Percentiles rank a stretch among this genome's conserved stretches.
phyloP scores from a whole-genome alignment of 2,113 vertebrate species.

The Ramphastos sulfuratus region DNA sequence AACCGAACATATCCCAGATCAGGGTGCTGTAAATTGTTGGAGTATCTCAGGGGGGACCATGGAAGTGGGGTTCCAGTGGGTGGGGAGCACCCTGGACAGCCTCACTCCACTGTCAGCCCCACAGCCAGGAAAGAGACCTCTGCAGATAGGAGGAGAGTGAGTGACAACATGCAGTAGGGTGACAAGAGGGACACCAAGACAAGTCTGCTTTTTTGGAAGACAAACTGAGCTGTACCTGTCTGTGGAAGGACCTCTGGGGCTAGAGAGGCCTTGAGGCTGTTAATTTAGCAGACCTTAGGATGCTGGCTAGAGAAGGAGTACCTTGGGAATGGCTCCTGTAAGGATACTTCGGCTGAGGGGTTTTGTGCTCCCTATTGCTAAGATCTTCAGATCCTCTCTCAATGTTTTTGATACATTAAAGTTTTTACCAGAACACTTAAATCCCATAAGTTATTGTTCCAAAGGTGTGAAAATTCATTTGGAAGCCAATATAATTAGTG shows the following conservation, averaged over 20 bases:
- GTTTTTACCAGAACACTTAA: neutral
- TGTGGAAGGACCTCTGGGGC: neutral
- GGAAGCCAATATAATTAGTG: neutral
- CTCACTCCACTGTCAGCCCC: accelerated
- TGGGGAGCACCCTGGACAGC: accelerated
- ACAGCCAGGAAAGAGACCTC: accelerated
- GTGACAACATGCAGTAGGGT: neutral
- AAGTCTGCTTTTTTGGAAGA: accelerated
- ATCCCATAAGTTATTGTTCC: neutral
- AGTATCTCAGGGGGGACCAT: neutral
- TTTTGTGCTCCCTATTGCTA: neutral
- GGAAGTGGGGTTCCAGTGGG: neutral
- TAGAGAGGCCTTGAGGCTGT: neutral
- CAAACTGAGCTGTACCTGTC: accelerated
- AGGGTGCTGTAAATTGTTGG: neutral
- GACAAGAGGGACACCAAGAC: neutral
- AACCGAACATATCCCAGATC: neutral
- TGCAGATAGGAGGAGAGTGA: accelerated
- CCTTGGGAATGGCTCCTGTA: neutral
- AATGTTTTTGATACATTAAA: neutral
- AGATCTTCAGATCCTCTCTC: neutral
- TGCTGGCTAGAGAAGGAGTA: neutral
- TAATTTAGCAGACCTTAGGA: neutral
- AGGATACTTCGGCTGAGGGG: too few relatives aligned
- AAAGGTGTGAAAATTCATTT: neutral